Conservation (phyloP, 2,113 vertebrate species). For the Microtus montanus region DNA sequence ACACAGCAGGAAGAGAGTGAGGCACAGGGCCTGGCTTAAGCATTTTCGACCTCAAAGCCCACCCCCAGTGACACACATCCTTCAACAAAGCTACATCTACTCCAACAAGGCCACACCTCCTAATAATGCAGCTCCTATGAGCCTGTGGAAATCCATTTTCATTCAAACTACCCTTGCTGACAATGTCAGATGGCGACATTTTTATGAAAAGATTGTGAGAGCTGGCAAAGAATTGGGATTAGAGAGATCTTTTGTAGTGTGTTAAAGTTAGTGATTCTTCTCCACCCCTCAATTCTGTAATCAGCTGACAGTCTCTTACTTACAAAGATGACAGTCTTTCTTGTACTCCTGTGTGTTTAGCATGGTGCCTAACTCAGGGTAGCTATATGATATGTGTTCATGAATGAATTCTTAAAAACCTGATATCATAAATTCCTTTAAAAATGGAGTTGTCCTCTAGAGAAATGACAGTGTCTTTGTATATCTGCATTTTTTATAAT, state of each 20-base stretch:
- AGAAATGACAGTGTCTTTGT: not conserved
- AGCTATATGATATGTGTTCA: slow-evolving; percentile 14
- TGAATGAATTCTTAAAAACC: slow-evolving; percentile 30
- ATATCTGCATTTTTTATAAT: not conserved
- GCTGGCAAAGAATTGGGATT: not conserved
- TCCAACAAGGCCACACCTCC: not conserved
- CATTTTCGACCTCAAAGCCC: not conserved
- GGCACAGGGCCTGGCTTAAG: not conserved
- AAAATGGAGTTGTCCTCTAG: slow-evolving; percentile 4
- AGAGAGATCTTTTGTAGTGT: not conserved
- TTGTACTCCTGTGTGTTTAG: not conserved
- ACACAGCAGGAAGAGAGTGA: not conserved
- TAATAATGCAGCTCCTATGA: not conserved
- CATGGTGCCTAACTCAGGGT: not conserved
- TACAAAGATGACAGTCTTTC: not conserved
- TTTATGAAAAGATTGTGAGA: not conserved
- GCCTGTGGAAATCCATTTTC: not conserved
- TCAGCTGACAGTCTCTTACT: not conserved
- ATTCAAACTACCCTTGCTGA: not conserved
- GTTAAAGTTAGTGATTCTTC: not conserved
- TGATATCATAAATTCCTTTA: slow-evolving; percentile 24
- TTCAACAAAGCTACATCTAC: not conserved
- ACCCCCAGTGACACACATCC: not conserved
- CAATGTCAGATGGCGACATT: not conserved
- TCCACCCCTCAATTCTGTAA: not conserved